phyloP scores from a whole-genome alignment of 2,113 vertebrate species.

The Anarhynchus alexandrinus region DNA sequence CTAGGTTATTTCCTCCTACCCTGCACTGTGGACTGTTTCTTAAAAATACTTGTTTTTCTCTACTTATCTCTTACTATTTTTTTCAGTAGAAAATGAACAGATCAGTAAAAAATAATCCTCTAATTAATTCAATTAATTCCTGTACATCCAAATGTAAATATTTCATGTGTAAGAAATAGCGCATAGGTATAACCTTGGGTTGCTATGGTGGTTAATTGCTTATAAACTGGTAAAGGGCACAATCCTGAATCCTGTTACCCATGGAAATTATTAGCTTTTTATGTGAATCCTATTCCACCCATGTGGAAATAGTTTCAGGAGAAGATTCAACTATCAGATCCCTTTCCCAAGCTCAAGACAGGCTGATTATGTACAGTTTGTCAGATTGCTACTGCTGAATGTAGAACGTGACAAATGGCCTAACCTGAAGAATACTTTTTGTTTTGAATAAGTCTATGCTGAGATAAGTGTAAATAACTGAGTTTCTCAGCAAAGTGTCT shows the following conservation, averaged over 20 bases:
- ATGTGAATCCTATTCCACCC: background rate
- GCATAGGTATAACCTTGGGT: background rate
- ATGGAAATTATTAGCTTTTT: background rate
- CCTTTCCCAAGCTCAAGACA: background rate
- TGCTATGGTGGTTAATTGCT: background rate
- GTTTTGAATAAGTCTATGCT: background rate
- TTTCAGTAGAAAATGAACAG: background rate
- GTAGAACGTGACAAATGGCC: background rate
- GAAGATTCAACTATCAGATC: background rate
- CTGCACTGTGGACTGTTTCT: background rate
- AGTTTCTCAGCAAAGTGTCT: background rate
- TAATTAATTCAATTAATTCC: background rate
- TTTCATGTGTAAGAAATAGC: background rate
- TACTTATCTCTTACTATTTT: background rate
- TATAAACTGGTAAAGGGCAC: background rate
- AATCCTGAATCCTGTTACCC: background rate
- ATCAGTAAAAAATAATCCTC: background rate
- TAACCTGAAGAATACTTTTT: background rate
- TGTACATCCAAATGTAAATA: background rate
- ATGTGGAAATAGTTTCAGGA: background rate
- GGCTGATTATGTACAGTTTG: background rate
- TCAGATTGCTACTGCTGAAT: background rate
- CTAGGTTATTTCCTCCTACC: background rate
- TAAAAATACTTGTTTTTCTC: background rate
- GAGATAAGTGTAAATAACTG: background rate